These are phyloP conservation scores for Ictidomys tridecemlineatus DNA, from an alignment of 2,113 vertebrate species.

Conservation along the genomic window DNA sequence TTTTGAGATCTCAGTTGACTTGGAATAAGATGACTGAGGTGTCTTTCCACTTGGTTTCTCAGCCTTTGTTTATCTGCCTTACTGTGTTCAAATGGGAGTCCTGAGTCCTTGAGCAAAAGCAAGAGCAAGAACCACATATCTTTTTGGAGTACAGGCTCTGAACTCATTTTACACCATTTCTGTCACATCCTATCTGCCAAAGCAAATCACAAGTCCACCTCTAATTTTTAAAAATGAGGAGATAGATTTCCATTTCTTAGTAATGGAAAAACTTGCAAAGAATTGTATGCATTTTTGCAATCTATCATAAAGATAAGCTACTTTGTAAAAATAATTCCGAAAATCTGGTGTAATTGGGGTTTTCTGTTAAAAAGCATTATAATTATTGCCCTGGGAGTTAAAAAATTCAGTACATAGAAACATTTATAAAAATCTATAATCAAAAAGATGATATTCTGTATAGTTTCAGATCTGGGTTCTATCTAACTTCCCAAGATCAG, in stretches of 20 bases:
- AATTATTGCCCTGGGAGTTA: background rate
- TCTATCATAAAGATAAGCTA: background rate
- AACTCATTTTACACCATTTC: background rate
- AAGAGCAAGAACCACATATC: background rate
- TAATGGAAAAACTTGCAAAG: background rate
- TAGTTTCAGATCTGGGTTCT: background rate
- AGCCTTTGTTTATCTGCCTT: background rate
- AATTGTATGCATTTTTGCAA: background rate
- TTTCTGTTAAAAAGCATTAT: background rate
- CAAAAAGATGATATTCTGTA: background rate
- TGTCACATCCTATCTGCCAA: background rate
- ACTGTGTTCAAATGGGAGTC: background rate
- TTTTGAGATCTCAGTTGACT: background rate
- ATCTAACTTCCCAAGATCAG: background rate
- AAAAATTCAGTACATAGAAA: background rate
- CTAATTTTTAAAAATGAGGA: background rate
- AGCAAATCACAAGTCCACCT: background rate
- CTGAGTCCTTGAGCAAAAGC: background rate
- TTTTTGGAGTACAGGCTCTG: background rate
- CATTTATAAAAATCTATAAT: background rate
- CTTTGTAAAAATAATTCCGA: slow-evolving; percentile 24
- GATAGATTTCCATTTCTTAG: background rate
- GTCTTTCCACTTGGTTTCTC: background rate
- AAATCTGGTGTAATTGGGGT: background rate
- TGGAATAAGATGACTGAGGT: too few relatives aligned